Evolutionary conservation across 1,140 invertebrate genomes (phyloP), one percentile per base, ranked within the genome.

Genomic region (Apocrypta bakeri): DNA sequence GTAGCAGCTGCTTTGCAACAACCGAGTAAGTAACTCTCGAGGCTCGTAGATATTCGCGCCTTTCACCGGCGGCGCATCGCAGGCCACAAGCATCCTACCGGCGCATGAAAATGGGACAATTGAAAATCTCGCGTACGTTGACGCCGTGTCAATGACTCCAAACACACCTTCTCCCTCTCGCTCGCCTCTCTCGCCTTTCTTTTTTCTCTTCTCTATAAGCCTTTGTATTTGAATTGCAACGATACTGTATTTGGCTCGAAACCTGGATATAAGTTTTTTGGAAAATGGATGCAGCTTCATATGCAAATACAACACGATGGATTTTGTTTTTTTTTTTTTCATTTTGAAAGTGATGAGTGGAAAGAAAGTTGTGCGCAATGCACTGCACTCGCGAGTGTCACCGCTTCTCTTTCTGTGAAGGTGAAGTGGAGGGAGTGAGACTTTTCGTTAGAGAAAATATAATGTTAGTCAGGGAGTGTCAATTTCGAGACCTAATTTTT

Each of bases 91-190:
- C 73, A 66, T 74, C 79, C 61, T 81, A 31, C 61, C 37, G n/a
- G 24, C 81, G 74, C 37, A 37, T 74, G 74, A 77, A 82, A 82
- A 82, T 82, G 81, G 81, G 74, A 82, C 81, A 77, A 78, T 82
- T 77, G 81, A 77, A 82, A 82, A 82, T 82, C 40, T 76, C 11
- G n/a, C 24, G 37, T 66, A 77, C 31, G 48, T 72, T 27, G 68
- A 40, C 68, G 42, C 61, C 37, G 64, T 76, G 80, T 82, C 73
- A 82, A 76, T 82, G 80, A 82, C 80, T 82, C 42, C 29, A 31
- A 48, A 61, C 73, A 29, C n/a, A 25, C 24, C 42, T 56, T n/a
- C 29, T 75, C 61, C 31, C 33, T 75, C 25, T 29, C 25, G 48
- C 21, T 42, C 31, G 6, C 72, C 1, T 2, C 11, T 21, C 11